Percentiles rank a stretch among this genome's conserved stretches.
These are phyloP conservation scores for Ormyrus rosae DNA, from an alignment of 2,888 invertebrate species.

Conservation along the genomic window DNA sequence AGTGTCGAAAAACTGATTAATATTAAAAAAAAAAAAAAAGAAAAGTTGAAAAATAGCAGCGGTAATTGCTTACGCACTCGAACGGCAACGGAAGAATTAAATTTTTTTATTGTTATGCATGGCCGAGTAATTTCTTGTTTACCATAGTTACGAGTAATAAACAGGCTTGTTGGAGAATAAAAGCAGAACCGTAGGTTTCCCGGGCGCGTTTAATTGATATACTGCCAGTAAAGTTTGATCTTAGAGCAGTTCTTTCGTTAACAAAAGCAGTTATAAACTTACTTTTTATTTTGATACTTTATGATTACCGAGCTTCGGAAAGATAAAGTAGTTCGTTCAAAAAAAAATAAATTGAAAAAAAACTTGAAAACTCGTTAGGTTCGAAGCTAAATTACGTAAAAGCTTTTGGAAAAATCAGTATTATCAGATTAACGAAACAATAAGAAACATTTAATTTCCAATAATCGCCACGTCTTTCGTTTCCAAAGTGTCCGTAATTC, in stretches of 20 bases:
- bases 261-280: conserved; percentile 16
- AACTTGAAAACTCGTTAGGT: too few species aligned
- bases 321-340: not conserved
- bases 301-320: not conserved
- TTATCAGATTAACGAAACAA: too few species aligned
- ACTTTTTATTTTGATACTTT: conserved; percentile 14
- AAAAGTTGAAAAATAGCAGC: too few species aligned
- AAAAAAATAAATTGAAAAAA: too few species aligned
- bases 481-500: too few species aligned
- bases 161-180: conserved; percentile 33
- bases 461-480: too few species aligned
- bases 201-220: conserved; percentile 40
- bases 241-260: conserved; percentile 31
- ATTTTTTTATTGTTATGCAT: conserved; percentile 42
- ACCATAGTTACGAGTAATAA: conserved; percentile 42
- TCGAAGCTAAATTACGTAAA: too few species aligned
- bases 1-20: too few species aligned
- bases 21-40: too few species aligned
- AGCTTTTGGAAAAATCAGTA: too few species aligned
- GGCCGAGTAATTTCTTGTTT: conserved; percentile 41
- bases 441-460: too few species aligned
- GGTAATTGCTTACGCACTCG: not conserved
- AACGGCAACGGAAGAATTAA: conserved; percentile 33
- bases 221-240: conserved; percentile 43
- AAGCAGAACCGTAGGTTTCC: conserved; percentile 31